Base-by-base conservation (phyloP, 2,888 invertebrate species). In the Nezara viridula region DNA sequence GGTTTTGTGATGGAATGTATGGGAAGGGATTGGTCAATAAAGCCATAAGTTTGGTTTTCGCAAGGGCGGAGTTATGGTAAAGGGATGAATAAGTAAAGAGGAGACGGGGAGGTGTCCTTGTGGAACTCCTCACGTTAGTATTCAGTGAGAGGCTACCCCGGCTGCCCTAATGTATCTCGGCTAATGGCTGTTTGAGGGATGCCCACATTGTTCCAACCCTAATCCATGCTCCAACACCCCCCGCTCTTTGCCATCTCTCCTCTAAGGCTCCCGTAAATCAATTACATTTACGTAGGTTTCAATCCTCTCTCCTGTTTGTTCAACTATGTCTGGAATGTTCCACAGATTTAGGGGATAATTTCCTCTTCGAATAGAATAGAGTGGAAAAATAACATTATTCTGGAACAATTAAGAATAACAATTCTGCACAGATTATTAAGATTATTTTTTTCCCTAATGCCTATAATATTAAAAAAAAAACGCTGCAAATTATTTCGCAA, bases 171-270 rank as follows among this genome's bases (percentile, higher is more conserved):
- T 86, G 86, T 52, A 55, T 50, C 86, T 32, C 49, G 37, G 32
- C 55, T 86, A 86, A 86, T 86, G 86, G 86, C 32, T 55, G 86
- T 86, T 86, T 86, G 86, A 86, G 86, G 86, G 86, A 86, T 86
- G 55, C 52, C 86, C 86, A 86, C 86, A 86, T 86, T 86, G 86
- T 86, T 86, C 37, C 52, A 37, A 19, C 40, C 40, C 52, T 86
- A 86, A 86, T 86, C 86, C 86, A 50, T 40, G 86, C 55, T 52
- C 40, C 44, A 81, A 81, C 81, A 47, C 81, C 44, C 40, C 52
- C n/a, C 10, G 40, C 52, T 86, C 86, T 86, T 86, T 55, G 40
- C 86, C 55, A 55, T 86, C 40, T 44, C 55, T n/a, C 37, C 9
- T 40, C 86, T 49, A 27, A 37, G 24, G 37, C 44, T 10, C 24